phyloP scores from a whole-genome alignment of 2,113 vertebrate genomes.

The Eclectus roratus region DNA sequence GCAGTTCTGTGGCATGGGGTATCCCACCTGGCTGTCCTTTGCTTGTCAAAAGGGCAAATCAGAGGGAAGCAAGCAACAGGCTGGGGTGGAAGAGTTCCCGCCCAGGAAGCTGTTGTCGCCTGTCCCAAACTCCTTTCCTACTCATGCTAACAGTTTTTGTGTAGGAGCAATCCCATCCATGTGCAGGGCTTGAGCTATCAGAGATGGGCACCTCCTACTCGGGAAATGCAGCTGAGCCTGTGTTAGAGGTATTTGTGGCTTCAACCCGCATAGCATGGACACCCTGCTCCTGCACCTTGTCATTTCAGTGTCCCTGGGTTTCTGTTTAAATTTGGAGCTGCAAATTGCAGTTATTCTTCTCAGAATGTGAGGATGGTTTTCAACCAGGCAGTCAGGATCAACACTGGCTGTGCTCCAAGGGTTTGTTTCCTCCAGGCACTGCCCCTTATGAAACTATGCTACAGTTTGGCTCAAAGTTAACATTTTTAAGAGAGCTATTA shows the following conservation, averaged over 20 bases:
- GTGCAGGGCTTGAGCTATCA: neutral
- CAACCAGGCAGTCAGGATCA: too few species aligned
- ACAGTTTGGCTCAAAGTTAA: neutral
- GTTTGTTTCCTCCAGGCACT: neutral
- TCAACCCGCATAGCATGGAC: accelerated
- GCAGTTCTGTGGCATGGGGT: neutral
- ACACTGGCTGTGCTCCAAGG: too few species aligned
- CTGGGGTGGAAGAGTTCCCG: neutral
- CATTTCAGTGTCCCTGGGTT: neutral
- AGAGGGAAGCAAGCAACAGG: accelerated
- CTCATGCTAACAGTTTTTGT: neutral
- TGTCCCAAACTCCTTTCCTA: neutral
- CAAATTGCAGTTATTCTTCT: neutral
- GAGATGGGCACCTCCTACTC: accelerated
- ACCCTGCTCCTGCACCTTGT: neutral
- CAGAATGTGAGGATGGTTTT: neutral
- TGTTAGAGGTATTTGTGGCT: neutral
- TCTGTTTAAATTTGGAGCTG: neutral
- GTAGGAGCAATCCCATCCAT: neutral
- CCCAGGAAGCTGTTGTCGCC: too few species aligned
- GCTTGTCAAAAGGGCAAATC: too few species aligned
- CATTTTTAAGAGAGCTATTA: neutral
- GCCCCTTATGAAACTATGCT: neutral
- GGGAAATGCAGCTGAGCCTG: neutral
- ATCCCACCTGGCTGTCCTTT: neutral